Conservation (phyloP, 2,113 vertebrate genomes). For the human region DNA sequence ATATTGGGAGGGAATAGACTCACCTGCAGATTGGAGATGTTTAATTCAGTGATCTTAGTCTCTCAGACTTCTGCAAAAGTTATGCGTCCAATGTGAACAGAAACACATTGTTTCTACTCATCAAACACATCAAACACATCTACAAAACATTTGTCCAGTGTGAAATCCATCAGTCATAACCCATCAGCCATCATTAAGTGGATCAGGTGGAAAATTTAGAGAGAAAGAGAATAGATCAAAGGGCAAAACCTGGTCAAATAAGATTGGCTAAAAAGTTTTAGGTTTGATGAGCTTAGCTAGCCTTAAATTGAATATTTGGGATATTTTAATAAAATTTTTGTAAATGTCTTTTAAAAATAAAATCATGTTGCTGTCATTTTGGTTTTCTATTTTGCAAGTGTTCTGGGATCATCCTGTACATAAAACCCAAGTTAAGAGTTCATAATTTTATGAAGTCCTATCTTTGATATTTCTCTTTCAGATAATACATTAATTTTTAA, state of each 20-base stretch:
- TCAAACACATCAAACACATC: not conserved
- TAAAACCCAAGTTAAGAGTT: slow-evolving; percentile 11
- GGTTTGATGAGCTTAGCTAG: not conserved
- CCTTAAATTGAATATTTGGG: not conserved
- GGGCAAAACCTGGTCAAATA: not conserved
- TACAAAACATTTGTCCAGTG: not conserved
- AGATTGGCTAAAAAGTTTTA: not conserved
- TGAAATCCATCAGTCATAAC: not conserved
- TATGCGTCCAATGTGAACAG: not conserved
- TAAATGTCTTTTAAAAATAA: not conserved
- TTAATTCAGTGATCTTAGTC: not conserved
- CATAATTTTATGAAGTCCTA: not conserved
- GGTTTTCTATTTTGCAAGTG: not conserved
- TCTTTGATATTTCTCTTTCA: slow-evolving; percentile 27
- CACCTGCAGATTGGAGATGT: not conserved
- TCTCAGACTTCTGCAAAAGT: not conserved
- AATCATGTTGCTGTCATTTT: not conserved
- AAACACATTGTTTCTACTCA: not conserved
- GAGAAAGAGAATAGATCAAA: not conserved
- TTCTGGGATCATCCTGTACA: not conserved
- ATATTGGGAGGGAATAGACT: not conserved
- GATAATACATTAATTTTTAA: not conserved
- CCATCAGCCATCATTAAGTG: not conserved
- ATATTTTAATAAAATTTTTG: not conserved
- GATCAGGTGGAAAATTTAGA: not conserved